Conservation (phyloP, 2,888 invertebrate species). For the Dugesia japonica region DNA sequence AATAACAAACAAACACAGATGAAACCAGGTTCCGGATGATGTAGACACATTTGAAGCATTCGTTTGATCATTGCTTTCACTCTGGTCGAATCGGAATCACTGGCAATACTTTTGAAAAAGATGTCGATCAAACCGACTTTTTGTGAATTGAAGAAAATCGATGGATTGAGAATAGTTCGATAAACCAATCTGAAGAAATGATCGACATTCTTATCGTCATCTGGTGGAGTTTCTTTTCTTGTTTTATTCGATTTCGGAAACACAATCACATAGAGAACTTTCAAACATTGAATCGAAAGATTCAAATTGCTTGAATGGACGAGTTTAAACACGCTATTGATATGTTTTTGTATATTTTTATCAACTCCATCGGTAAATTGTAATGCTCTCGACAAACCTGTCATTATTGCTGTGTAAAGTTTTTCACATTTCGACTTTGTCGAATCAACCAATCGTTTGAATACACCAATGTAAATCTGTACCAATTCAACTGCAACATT, state of each 20-base stretch:
- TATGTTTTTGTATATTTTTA: not conserved
- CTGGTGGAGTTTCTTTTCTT: no score
- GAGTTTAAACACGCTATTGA: not conserved
- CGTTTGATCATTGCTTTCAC: not conserved
- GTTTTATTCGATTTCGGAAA: not conserved
- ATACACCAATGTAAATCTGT: not conserved
- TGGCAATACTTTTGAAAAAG: not conserved
- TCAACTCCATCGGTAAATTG: not conserved
- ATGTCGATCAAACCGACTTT: not conserved
- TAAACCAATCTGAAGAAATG: not conserved
- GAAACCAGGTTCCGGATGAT: not conserved
- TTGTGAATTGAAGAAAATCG: not conserved
- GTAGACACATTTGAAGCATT: not conserved
- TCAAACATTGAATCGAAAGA: not conserved
- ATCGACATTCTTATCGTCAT: not conserved
- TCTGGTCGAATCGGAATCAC: not conserved
- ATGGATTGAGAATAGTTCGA: not conserved
- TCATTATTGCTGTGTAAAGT: not conserved
- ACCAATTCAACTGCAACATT: not conserved
- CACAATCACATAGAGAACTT: not conserved
- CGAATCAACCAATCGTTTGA: not conserved
- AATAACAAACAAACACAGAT: constrained; percentile 2
- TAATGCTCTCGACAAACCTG: not conserved
- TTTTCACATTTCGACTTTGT: not conserved
- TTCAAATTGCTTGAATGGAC: not conserved